Conservation (phyloP, 2,797 vertebrate species). For the Pipistrellus kuhlii region DNA sequence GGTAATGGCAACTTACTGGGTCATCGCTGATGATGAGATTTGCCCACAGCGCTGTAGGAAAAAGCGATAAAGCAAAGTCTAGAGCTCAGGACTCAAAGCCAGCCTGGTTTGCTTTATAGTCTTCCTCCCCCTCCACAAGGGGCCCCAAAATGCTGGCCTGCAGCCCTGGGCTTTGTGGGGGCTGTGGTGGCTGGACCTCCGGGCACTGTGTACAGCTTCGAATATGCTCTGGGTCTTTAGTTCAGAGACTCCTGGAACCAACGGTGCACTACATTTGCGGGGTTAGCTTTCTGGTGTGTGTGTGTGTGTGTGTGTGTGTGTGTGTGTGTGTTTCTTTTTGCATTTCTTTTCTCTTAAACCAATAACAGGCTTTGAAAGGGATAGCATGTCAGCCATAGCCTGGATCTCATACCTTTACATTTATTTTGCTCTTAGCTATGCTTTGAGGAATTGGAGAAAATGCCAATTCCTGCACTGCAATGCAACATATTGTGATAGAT, state of each 20-base stretch:
- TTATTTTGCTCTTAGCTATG: constrained; percentile 72
- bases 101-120: fast-evolving
- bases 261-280: background rate
- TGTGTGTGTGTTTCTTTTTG: background rate
- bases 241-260: background rate
- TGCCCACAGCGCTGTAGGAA: background rate
- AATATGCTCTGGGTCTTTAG: constrained; percentile 1
- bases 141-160: background rate
- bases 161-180: background rate
- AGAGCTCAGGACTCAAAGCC: background rate
- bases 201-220: background rate
- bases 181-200: background rate
- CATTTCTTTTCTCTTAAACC: constrained; percentile 46
- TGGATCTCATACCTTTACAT: constrained; percentile 57
- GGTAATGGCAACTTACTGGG: no score
- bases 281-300: background rate
- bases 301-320: no score
- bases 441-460: constrained; percentile 77
- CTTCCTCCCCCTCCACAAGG: background rate
- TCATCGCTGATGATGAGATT: background rate
- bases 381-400: constrained; percentile 24
- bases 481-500: constrained; percentile 79
- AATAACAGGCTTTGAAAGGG: constrained; percentile 40
- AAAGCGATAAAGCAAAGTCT: background rate
- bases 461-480: constrained; percentile 71